Evolutionary conservation across 1,140 invertebrate genomes (phyloP).

Genomic region (Saccostrea cuccullata): DNA sequence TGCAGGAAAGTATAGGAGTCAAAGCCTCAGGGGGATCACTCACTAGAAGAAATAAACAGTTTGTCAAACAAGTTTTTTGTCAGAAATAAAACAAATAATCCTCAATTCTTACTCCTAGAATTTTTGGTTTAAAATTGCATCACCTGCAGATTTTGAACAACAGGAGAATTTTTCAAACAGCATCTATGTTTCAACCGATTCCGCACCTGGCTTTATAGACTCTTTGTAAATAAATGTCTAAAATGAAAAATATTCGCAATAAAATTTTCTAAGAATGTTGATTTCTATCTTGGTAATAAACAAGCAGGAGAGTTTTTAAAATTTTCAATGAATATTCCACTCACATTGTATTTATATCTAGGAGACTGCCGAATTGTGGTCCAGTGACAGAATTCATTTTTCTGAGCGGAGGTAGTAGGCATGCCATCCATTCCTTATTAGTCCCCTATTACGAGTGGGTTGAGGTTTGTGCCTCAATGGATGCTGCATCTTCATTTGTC

Average conservation of each 20-base stretch:
- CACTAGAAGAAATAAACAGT: background rate
- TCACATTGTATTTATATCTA: slow-evolving; percentile 17
- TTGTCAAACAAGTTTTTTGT: background rate
- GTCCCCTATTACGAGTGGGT: background rate
- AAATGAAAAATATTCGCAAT: slow-evolving; percentile 29
- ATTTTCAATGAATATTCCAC: background rate
- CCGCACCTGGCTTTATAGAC: background rate
- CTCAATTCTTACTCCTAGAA: background rate
- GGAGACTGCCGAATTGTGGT: background rate
- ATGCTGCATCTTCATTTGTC: slow-evolving; percentile 33
- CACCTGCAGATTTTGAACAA: background rate
- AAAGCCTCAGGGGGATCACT: background rate
- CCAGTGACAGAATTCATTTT: slow-evolving; percentile 17
- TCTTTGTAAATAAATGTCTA: slow-evolving; percentile 7
- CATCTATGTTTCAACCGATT: background rate
- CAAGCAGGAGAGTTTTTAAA: background rate
- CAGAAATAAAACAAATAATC: background rate
- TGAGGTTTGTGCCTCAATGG: background rate
- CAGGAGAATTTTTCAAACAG: background rate
- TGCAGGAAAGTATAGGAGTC: background rate
- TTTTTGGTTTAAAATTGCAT: background rate
- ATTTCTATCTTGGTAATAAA: slow-evolving; percentile 15
- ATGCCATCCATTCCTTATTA: slow-evolving; percentile 19
- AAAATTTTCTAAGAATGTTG: background rate
- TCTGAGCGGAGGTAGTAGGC: background rate